Conservation (phyloP, 2,888 invertebrate species). For the Druceiella hillmani region DNA sequence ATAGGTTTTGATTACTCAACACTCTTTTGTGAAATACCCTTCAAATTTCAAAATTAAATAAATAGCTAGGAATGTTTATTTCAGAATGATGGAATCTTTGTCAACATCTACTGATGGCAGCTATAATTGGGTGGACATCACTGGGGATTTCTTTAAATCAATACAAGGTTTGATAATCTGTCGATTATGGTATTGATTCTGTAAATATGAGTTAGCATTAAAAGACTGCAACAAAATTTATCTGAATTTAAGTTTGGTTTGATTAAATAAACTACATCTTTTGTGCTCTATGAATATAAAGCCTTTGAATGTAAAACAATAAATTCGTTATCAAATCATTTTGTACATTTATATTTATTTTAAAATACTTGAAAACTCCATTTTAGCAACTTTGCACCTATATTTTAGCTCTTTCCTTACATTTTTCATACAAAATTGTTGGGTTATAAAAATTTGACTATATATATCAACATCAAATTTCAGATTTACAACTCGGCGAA, state of each 20-base stretch:
- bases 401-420: not conserved
- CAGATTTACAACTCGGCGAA: conserved; percentile 83
- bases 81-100: conserved; percentile 43
- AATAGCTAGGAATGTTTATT: too few relatives aligned
- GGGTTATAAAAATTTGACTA: too few relatives aligned
- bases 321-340: too few relatives aligned
- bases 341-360: too few relatives aligned
- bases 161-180: conserved; percentile 37
- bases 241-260: too few relatives aligned
- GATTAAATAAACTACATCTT: not conserved
- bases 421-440: conserved; percentile 3
- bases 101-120: conserved; percentile 41
- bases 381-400: too few relatives aligned
- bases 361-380: too few relatives aligned
- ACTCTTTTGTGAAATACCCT: not conserved
- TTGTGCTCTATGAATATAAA: too few relatives aligned
- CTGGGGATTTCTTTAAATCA: conserved; percentile 45
- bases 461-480: conserved; percentile 19
- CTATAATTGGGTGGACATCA: conserved; percentile 66
- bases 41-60: too few relatives aligned
- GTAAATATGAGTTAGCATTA: not conserved
- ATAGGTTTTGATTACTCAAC: conserved; percentile 1
- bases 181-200: not conserved
- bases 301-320: too few relatives aligned
- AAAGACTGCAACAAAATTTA: too few relatives aligned